These are phyloP conservation scores for Helicoverpa armigera DNA, from an alignment of 1,140 invertebrate species.

Conservation along the genomic window DNA sequence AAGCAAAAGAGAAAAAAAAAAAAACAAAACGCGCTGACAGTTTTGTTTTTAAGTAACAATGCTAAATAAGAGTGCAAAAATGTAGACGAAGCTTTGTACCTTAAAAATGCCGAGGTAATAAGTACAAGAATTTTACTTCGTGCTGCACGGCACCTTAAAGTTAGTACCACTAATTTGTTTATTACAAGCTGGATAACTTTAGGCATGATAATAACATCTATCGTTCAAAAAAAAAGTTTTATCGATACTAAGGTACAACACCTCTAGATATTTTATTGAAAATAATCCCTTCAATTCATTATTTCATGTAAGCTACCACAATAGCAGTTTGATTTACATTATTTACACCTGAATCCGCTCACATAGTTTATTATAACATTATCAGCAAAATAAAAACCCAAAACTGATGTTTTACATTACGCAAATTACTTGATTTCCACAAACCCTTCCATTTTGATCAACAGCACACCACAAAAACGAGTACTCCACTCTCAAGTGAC, in stretches of 20 bases:
- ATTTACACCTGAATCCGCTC: no score
- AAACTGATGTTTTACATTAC: no score
- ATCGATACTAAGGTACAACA: no score
- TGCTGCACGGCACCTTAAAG: slow-evolving; percentile 19
- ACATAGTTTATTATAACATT: no score
- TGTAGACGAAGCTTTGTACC: slow-evolving; percentile 55
- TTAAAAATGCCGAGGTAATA: slow-evolving; percentile 64
- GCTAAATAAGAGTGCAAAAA: slow-evolving; percentile 58
- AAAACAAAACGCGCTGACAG: slow-evolving; percentile 46
- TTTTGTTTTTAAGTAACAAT: slow-evolving; percentile 64
- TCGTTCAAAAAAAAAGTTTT: no score
- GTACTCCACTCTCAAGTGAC: background rate
- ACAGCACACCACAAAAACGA: background rate
- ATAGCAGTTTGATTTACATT: no score
- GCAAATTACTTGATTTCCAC: no score
- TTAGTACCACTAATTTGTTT: slow-evolving; percentile 54
- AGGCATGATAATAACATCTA: no score
- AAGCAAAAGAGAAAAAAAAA: slow-evolving; percentile 44
- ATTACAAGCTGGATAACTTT: background rate
- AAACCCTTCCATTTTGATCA: background rate
- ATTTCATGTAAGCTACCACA: no score
- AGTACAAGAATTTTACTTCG: slow-evolving; percentile 61
- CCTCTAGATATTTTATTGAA: no score
- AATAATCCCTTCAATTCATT: no score
- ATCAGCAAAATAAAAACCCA: background rate